phyloP scores from a whole-genome alignment of 2,113 vertebrate genomes.

The Dasyornis broadbenti region DNA sequence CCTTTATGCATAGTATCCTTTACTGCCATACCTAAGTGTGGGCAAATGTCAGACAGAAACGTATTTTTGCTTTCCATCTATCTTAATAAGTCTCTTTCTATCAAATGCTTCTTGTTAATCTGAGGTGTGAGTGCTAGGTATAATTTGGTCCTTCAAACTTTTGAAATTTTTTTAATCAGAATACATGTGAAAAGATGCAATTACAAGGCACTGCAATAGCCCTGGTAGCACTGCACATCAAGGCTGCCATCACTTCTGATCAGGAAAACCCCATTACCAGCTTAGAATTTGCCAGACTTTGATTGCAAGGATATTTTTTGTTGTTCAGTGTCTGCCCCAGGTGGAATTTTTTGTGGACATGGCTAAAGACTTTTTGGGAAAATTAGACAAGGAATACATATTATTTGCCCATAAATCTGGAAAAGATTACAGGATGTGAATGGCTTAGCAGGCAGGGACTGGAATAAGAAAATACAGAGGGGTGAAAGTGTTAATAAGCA shows the following conservation, averaged over 20 bases:
- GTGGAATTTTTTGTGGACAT: neutral
- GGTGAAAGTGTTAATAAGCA: neutral
- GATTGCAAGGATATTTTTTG: neutral
- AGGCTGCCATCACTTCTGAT: neutral
- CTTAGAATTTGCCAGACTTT: neutral
- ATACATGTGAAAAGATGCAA: neutral
- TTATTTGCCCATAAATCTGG: neutral
- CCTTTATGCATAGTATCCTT: neutral
- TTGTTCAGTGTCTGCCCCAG: neutral
- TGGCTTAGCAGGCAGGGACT: neutral
- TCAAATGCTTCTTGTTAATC: neutral
- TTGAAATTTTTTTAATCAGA: neutral
- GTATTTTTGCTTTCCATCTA: neutral
- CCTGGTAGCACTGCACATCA: neutral
- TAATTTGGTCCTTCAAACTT: neutral
- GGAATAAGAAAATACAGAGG: neutral
- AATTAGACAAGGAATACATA: neutral
- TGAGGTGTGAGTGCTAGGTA: neutral
- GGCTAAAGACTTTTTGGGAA: neutral
- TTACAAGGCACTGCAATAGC: neutral
- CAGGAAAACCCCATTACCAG: neutral
- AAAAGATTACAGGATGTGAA: neutral
- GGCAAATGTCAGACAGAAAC: neutral
- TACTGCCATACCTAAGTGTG: neutral
- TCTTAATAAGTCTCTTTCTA: neutral